Evolutionary conservation across 2,113 vertebrate genomes (phyloP), one percentile per base, ranked within the genome.

Genomic region (Myrmophylax atrothorax): DNA sequence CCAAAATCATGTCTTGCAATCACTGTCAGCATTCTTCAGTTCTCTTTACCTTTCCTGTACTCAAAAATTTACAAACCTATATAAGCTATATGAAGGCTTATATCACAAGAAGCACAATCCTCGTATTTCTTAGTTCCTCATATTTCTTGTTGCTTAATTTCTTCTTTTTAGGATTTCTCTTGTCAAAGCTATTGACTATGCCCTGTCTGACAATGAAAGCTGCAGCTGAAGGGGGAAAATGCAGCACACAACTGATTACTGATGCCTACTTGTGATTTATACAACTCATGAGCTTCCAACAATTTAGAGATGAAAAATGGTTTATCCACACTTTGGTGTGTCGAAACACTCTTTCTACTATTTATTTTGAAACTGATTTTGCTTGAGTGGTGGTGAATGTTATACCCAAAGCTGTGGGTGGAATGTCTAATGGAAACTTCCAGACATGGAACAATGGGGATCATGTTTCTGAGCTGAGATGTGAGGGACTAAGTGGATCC

Each of bases 241-340:
- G 47, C 69, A 94, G 85, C 83, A 89, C 42, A 60, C 88, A 90
- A 49, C 52, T 52, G 85, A 91, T 90, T 81, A 63, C 66, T 31
- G 79, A 67, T 93, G 87, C 85, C 78, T 77, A 60, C 44, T 84
- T 95, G 84, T 49, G 76, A 95, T 94, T 90, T 93, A 96, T 94
- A 85, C 56, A 93, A 74, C 66, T 70, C 64, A 23, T 19, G 83
- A 92, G 52, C 69, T 92, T 81, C 79, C 86, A 96, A 78, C 56
- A 88, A 92, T 95, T 96, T 94, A 87, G 79, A 92, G 86, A 86
- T 87, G 85, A 96, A 83, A 96, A 94, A 94, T 69, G 86, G 69
- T 92, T 96, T 95, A 92, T 89, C 90, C 85, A 96, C 94, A 91
- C 88, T 88, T 95, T 46, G 84, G 66, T 85, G 77, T 96, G 87